phyloP scores from a whole-genome alignment of 2,797 vertebrate genomes.

The Jordanella pulchra region DNA sequence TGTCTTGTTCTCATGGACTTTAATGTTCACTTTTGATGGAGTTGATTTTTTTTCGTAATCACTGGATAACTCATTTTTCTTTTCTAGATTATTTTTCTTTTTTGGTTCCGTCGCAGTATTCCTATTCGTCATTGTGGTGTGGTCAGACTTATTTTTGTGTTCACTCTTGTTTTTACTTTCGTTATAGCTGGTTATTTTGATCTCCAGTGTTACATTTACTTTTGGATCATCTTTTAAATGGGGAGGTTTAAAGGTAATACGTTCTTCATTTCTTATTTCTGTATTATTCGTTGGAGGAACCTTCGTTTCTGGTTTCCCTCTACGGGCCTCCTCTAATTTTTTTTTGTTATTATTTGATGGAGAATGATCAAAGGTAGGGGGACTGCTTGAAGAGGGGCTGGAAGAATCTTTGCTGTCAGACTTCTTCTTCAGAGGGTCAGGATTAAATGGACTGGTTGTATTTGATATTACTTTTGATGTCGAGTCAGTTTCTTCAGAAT shows the following conservation, averaged over 20 bases:
- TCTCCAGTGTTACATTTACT: conserved; percentile 60
- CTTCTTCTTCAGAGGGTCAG: conserved; percentile 51
- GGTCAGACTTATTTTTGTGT: conserved; percentile 57
- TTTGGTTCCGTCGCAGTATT: conserved; percentile 42
- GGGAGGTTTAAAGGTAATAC: conserved; percentile 38
- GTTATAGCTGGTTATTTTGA: conserved; percentile 54
- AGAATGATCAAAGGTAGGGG: conserved; percentile 52
- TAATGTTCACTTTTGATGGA: conserved; percentile 29
- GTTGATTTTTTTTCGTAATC: conserved; percentile 43
- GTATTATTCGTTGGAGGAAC: conserved; percentile 35
- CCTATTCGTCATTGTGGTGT: conserved; percentile 57
- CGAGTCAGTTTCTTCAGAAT: conserved; percentile 43
- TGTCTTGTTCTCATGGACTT: conserved; percentile 47
- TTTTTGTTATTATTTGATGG: conserved; percentile 55
- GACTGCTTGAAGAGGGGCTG: conserved; percentile 39
- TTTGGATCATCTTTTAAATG: conserved; percentile 73
- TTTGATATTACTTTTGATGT: conserved; percentile 43
- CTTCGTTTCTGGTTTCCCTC: conserved; percentile 58
- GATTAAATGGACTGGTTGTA: conserved; percentile 48
- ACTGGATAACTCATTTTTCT: conserved; percentile 25
- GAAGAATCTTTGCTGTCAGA: conserved; percentile 37
- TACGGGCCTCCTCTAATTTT: conserved; percentile 63
- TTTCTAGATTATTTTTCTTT: conserved; percentile 53
- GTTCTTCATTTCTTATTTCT: conserved; percentile 55
- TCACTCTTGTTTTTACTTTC: conserved; percentile 59